These are phyloP conservation scores for Pheosia tremula DNA, from an alignment of 2,888 invertebrate genomes.

Conservation along the genomic window DNA sequence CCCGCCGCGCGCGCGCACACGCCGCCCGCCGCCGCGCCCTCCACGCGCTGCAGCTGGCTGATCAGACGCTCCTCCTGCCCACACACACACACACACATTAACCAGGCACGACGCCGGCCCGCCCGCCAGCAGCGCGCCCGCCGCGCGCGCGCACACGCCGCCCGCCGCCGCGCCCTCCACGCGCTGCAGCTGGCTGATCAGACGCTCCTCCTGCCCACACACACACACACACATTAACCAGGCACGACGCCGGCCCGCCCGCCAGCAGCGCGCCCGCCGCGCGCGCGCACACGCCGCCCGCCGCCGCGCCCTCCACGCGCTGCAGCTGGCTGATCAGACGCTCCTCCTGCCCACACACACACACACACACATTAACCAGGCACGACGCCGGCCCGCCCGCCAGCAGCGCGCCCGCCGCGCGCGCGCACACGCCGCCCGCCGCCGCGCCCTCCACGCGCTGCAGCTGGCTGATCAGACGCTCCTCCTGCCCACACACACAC, in stretches of 20 bases:
- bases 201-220: constrained; percentile 91
- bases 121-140: constrained; percentile 88
- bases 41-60: constrained; percentile 89
- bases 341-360: constrained; percentile 93
- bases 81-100: too few species aligned
- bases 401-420: constrained; percentile 88
- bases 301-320: constrained; percentile 90
- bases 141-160: constrained; percentile 87
- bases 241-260: constrained; percentile 91
- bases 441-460: constrained; percentile 91
- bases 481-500: too few species aligned
- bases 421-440: constrained; percentile 87
- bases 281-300: constrained; percentile 87
- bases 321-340: constrained; percentile 90
- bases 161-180: constrained; percentile 90
- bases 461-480: constrained; percentile 89
- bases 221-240: too few species aligned
- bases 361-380: too few species aligned
- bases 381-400: constrained; percentile 92
- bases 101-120: constrained; percentile 91
- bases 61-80: constrained; percentile 92
- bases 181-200: constrained; percentile 90
- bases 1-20: constrained; percentile 88
- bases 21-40: constrained; percentile 88
- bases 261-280: constrained; percentile 89